Conservation (phyloP, 1,140 invertebrate genomes). For the Hestina assimilis region DNA sequence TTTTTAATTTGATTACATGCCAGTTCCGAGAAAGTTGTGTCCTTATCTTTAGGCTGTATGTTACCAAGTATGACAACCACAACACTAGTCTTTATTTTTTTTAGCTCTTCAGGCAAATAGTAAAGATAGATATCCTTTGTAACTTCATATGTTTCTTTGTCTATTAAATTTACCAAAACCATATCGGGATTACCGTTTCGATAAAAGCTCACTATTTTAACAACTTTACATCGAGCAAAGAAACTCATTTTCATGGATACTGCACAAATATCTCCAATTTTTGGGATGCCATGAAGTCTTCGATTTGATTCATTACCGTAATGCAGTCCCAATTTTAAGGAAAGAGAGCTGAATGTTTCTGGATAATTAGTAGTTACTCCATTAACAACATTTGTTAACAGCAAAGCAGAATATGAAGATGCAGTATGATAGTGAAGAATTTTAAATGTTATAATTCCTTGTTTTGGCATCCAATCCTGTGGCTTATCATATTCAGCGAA, state of each 20-base stretch:
- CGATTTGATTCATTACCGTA: constrained; percentile 54
- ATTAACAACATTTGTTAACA: constrained; percentile 44
- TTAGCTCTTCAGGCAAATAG: constrained; percentile 63
- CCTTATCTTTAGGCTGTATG: constrained; percentile 62
- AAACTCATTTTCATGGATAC: constrained; percentile 49
- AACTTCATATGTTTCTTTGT: constrained; percentile 55
- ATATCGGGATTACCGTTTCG: constrained; percentile 47
- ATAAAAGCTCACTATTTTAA: constrained; percentile 49
- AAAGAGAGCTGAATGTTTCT: constrained; percentile 48
- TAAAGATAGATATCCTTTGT: constrained; percentile 53
- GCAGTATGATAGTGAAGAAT: constrained; percentile 58
- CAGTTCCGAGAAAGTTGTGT: constrained; percentile 55
- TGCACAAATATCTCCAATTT: constrained; percentile 64
- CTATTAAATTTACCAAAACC: constrained; percentile 61
- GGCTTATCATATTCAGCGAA: constrained; percentile 51
- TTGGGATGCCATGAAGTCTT: constrained; percentile 49
- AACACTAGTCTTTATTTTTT: constrained; percentile 45
- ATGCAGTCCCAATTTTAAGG: constrained; percentile 63
- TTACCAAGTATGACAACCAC: constrained; percentile 57
- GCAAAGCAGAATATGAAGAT: constrained; percentile 49
- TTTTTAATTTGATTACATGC: constrained; percentile 45
- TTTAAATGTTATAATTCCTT: constrained; percentile 60
- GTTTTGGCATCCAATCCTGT: constrained; percentile 57
- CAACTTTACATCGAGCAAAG: constrained; percentile 60
- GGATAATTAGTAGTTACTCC: constrained; percentile 44